Evolutionary conservation across 2,797 vertebrate genomes (phyloP), one percentile per base, ranked within the genome.

Genomic region (Alca torda): DNA sequence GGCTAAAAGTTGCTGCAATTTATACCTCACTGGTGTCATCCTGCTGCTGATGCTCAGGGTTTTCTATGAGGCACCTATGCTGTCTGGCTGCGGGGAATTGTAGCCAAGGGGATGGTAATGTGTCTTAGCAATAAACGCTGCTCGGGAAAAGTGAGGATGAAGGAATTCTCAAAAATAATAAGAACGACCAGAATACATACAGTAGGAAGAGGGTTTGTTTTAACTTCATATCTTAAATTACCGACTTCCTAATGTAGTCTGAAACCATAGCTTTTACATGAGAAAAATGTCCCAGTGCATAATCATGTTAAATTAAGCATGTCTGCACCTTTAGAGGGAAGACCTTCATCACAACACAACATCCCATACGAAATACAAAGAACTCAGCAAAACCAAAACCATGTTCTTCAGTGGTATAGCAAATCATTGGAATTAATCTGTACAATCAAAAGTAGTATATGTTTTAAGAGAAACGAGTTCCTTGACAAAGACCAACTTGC

Each of bases 31-130:
- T 59, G 54, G 39, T 95, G 54, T 92, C 70, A 81, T 54, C 64
- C 82, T 87, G 73, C 67, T 95, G 77, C 25, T 88, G 89, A 9
- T 86, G 76, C 51, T 82, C 18, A 43, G 76, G 43, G 30, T 96
- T 88, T 87, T 30, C 59, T 81, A 5, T n/a, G 46, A 86, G 76
- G 73, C 64, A 63, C 48, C 83, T 64, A 0, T 37, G 24, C 23
- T 60, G 18, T 50, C n/a, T 16, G 25, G 23, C 33, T 89, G 59
- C 0, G 0, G 35, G 67, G 48, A 78, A 3, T 63, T 0, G 0
- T n/a, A 84, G 79, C 25, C 31, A 33, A 67, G 45, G 33, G 43
- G 30, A 14, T 59, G 43, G n/a, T 41, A 48, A 78, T 0, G 0
- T 37, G 17, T 26, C 37, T 65, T 39, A 68, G 37, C n/a, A 72